Evolutionary conservation across 2,797 vertebrate genomes (phyloP).

Genomic region (Mionectes olivaceus): DNA sequence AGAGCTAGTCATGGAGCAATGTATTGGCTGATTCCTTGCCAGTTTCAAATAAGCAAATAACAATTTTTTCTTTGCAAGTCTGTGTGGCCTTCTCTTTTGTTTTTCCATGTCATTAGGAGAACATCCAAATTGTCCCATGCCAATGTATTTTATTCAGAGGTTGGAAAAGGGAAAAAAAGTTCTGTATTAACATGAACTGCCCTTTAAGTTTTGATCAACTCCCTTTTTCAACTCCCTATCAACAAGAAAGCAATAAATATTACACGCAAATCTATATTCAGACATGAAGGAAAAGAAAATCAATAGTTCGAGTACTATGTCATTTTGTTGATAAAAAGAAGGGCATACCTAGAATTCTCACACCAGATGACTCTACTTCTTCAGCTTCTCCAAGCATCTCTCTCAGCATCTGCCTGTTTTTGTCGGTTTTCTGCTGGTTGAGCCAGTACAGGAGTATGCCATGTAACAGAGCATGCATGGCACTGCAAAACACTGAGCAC

Average conservation of each 20-base stretch:
- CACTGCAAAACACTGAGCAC: conserved; percentile 25
- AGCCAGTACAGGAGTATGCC: neutral
- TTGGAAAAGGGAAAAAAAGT: neutral
- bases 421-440: neutral
- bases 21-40: neutral
- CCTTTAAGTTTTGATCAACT: neutral
- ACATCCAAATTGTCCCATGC: neutral
- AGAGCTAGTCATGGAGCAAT: neutral
- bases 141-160: neutral
- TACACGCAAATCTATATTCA: neutral
- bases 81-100: neutral
- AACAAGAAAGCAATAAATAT: neutral
- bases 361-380: conserved; percentile 57
- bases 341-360: conserved; percentile 66
- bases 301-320: neutral
- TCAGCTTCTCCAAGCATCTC: conserved; percentile 42
- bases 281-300: neutral
- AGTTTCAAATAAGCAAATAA: neutral
- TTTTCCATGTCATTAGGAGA: neutral
- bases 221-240: neutral
- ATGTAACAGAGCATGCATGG: neutral
- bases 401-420: neutral
- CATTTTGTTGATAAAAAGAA: conserved; percentile 59
- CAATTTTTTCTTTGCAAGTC: neutral
- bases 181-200: neutral